phyloP scores from a whole-genome alignment of 2,888 invertebrate genomes.

The Belgica antarctica region DNA sequence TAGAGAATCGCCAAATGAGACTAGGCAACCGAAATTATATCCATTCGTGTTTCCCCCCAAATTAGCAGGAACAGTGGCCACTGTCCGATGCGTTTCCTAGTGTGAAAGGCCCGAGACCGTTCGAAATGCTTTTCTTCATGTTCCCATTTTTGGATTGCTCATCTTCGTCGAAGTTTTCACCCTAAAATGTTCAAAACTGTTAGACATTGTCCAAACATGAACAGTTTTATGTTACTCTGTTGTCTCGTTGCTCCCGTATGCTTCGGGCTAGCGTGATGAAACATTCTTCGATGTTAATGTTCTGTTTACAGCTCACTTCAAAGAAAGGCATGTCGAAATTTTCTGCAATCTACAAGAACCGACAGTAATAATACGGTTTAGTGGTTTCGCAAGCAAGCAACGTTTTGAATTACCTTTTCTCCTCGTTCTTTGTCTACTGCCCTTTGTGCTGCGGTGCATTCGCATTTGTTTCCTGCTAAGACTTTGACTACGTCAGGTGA shows the following conservation, averaged over 20 bases:
- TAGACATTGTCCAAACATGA: neutral
- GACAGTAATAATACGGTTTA: neutral
- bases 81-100: slow-evolving; percentile 53
- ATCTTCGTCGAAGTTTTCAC: slow-evolving; percentile 56
- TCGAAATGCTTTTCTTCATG: slow-evolving; percentile 53
- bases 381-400: neutral
- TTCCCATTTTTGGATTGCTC: slow-evolving; percentile 51
- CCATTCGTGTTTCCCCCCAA: too few relatives aligned
- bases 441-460: slow-evolving; percentile 69
- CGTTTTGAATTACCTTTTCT: slow-evolving; percentile 63
- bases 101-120: slow-evolving; percentile 54
- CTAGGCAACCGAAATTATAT: too few relatives aligned
- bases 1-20: too few relatives aligned
- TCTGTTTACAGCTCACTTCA: slow-evolving; percentile 83
- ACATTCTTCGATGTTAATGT: slow-evolving; percentile 80
- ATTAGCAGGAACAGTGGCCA: slow-evolving; percentile 55
- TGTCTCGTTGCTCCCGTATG: slow-evolving; percentile 77
- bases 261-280: slow-evolving; percentile 77
- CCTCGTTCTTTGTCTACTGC: slow-evolving; percentile 77
- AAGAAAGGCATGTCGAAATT: slow-evolving; percentile 86
- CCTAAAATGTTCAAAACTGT: slow-evolving; percentile 48
- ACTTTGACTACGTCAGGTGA: slow-evolving; percentile 84
- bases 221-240: slow-evolving; percentile 58
- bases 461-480: slow-evolving; percentile 82
- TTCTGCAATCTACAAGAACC: slow-evolving; percentile 69